Base-by-base conservation (phyloP, 2,113 vertebrate species). In the Engraulis encrasicolus region DNA sequence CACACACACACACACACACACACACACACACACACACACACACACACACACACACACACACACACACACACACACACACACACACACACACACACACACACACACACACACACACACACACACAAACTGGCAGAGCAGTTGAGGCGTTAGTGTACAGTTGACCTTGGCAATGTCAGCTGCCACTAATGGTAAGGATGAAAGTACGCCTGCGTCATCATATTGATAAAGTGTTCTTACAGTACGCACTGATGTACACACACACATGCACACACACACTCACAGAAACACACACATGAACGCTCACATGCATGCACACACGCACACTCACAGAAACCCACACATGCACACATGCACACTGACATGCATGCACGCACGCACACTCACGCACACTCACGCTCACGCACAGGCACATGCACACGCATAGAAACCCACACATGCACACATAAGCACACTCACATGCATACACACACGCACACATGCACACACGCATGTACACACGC, bases 1-100 rank as follows among this genome's bases (percentile, higher is more conserved):
- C 78, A 38, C 54, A 80, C 78, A 79, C 79, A 77, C 50, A 80
- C 79, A 74, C 45, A 81, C 83, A 83, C 74, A 81, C 50, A 80
- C 19, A 50, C 78, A 58, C 27, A 18, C 48, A 18, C 19, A 6
- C 34, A 34, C 18, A 9, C 52, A 58, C 54, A 45, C 40, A 45
- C 4, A 50, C 49, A 82, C 77, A 85, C 71, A 74, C n/a, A 54
- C 15, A 19, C 34, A 20, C 17, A 61, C 17, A 31, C 38, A 50
- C 58, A 82, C 48, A 83, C 17, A 17, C 2, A 31, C 78, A 61
- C 58, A 27, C 48, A 78, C 18, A 49, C 79, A 48, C 66, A n/a
- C 40, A 38, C 31, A 78, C 58, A 71, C 78, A 38, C 54, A 80
- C 78, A 79, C 79, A 77, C 50, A 80, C 79, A 74, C 45, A 81